phyloP scores from a whole-genome alignment of 2,888 invertebrate species.

The Apodemia hepburni region DNA sequence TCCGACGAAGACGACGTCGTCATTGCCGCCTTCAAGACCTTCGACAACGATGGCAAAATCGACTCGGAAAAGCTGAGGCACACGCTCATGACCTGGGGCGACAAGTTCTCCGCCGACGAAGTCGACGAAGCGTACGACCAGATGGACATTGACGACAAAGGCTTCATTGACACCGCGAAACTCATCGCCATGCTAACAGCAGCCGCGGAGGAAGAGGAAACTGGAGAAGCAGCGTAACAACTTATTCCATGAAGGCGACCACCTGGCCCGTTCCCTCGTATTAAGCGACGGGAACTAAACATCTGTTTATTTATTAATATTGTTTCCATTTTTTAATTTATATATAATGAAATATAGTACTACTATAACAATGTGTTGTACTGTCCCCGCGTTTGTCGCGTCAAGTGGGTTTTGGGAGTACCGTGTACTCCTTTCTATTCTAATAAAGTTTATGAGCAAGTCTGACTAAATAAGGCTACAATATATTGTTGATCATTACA shows the following conservation, averaged over 20 bases:
- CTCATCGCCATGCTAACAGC: slow-evolving; percentile 94
- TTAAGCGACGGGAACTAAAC: slow-evolving; percentile 52
- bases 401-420: slow-evolving; percentile 42
- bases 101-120: slow-evolving; percentile 93
- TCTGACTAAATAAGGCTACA: slow-evolving; percentile 59
- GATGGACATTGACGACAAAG: slow-evolving; percentile 95
- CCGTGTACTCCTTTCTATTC: slow-evolving; percentile 65
- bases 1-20: slow-evolving; percentile 96
- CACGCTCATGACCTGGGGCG: slow-evolving; percentile 95
- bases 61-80: slow-evolving; percentile 94
- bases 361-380: slow-evolving; percentile 68
- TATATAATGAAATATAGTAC: slow-evolving; percentile 76
- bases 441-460: slow-evolving; percentile 58
- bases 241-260: slow-evolving; percentile 33
- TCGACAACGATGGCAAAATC: slow-evolving; percentile 93
- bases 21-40: slow-evolving; percentile 94
- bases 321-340: slow-evolving; percentile 78
- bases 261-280: slow-evolving; percentile 53
- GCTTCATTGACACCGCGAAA: slow-evolving; percentile 92
- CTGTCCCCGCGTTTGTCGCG: slow-evolving; percentile 42
- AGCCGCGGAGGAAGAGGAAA: slow-evolving; percentile 91
- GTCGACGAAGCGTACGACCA: slow-evolving; percentile 96
- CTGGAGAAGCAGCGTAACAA: slow-evolving; percentile 70
- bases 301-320: slow-evolving; percentile 70
- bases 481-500: slow-evolving; percentile 10